Conservation (phyloP, 2,888 invertebrate species). For the Itoplectis maculator region DNA sequence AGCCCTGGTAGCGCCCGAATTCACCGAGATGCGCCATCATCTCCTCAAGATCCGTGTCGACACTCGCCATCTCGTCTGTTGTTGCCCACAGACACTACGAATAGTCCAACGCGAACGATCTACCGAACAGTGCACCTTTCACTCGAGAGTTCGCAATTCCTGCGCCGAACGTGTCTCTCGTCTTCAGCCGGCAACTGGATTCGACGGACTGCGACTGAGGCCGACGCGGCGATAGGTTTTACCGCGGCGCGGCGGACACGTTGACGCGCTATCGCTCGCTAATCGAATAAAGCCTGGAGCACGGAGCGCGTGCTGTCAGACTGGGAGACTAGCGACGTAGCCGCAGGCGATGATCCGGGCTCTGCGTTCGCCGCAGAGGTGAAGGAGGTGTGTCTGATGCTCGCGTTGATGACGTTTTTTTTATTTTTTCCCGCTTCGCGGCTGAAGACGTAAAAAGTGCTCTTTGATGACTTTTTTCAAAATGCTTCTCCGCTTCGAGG, state of each 20-base stretch:
- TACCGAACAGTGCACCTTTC: background rate
- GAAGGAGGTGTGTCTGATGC: slow-evolving; percentile 1
- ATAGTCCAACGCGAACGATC: background rate
- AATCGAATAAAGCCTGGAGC: slow-evolving; percentile 41
- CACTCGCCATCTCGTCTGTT: slow-evolving; percentile 77
- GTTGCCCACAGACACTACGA: too few species aligned
- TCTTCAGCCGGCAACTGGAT: background rate
- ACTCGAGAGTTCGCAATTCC: background rate
- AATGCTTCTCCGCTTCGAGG: too few species aligned
- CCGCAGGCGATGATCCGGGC: slow-evolving; percentile 15
- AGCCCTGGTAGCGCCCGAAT: slow-evolving; percentile 92
- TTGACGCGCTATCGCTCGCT: slow-evolving; percentile 44
- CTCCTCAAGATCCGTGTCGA: slow-evolving; percentile 80
- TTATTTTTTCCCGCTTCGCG: too few species aligned
- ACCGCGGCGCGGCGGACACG: slow-evolving; percentile 17
- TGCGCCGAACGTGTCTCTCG: background rate
- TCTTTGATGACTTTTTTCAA: too few species aligned
- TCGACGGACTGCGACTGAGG: background rate
- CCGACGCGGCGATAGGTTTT: slow-evolving; percentile 38
- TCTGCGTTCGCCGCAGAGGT: slow-evolving; percentile 13
- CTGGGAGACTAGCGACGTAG: background rate
- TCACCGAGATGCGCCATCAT: slow-evolving; percentile 87
- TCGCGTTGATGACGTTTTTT: background rate
- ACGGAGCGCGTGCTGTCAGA: background rate
- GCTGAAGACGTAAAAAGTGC: too few species aligned